Evolutionary conservation across 2,113 vertebrate species (phyloP).

Genomic region (Propithecus coquereli): DNA sequence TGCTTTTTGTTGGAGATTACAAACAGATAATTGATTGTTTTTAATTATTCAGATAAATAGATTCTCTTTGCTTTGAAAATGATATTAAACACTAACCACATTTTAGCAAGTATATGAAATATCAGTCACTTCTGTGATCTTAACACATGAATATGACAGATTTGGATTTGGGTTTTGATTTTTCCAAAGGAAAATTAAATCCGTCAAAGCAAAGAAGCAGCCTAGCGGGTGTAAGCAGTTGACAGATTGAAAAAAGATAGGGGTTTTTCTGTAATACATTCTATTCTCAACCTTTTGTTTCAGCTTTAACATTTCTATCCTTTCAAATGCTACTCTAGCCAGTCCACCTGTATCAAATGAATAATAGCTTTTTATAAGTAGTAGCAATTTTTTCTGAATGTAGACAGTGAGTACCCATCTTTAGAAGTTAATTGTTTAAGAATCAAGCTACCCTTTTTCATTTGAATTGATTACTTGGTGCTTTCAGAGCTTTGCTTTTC

Average conservation of each 20-base stretch:
- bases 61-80: neutral
- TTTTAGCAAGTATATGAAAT: neutral
- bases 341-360: conserved; percentile 52
- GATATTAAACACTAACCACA: neutral
- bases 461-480: conserved; percentile 62
- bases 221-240: conserved; percentile 5
- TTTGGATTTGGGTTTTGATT: conserved; percentile 40
- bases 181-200: conserved; percentile 46
- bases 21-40: neutral
- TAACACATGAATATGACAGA: conserved; percentile 44
- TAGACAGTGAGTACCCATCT: conserved; percentile 49
- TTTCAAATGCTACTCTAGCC: conserved; percentile 42
- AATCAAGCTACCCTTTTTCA: conserved; percentile 45
- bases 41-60: neutral
- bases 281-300: conserved; percentile 52
- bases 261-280: conserved; percentile 17
- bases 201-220: conserved; percentile 31
- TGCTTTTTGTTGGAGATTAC: neutral
- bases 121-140: conserved; percentile 19
- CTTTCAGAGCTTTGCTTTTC: conserved; percentile 64
- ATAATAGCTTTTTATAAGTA: conserved; percentile 51
- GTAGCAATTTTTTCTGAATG: neutral
- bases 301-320: conserved; percentile 50
- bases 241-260: neutral
- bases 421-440: neutral